phyloP scores from a whole-genome alignment of 2,797 vertebrate genomes.

The Holocentrus rufus region DNA sequence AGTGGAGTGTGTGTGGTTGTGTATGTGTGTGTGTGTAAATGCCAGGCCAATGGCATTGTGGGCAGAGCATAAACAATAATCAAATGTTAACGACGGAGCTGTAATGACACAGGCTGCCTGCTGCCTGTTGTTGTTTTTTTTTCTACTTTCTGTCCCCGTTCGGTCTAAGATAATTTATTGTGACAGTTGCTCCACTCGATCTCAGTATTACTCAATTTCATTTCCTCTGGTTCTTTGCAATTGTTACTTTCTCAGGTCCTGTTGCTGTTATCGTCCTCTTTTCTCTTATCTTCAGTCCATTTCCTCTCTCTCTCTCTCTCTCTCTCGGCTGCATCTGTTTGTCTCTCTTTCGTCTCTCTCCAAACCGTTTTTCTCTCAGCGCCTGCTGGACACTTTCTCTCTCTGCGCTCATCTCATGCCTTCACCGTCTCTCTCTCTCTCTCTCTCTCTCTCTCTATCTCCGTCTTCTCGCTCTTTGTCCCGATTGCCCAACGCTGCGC shows the following conservation, averaged over 20 bases:
- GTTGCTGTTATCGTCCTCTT: conserved; percentile 6
- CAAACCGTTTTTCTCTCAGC: neutral
- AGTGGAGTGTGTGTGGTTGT: no score
- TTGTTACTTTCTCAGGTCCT: conserved; percentile 39
- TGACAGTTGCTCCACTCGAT: conserved; percentile 23
- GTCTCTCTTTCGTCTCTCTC: neutral
- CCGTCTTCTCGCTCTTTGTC: neutral
- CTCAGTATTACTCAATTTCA: conserved; percentile 11
- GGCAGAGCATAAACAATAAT: conserved; percentile 69
- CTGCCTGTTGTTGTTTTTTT: conserved; percentile 38
- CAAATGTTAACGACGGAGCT: conserved; percentile 69
- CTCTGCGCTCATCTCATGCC: neutral
- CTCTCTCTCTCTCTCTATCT: neutral
- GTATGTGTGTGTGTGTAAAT: conserved; percentile 34
- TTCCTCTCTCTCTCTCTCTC: neutral
- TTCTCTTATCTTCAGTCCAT: neutral
- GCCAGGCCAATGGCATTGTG: conserved; percentile 43
- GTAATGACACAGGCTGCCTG: conserved; percentile 51
- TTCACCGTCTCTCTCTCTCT: neutral
- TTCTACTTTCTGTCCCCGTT: neutral
- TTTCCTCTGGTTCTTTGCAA: conserved; percentile 34
- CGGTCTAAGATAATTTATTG: conserved; percentile 23
- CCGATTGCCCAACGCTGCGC: conserved; percentile 10
- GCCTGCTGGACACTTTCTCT: no score
- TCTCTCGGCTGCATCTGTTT: neutral